Evolutionary conservation across 2,888 invertebrate genomes (phyloP), one percentile per base, ranked within the genome.

Genomic region (Trissolcus brochymenae): DNA sequence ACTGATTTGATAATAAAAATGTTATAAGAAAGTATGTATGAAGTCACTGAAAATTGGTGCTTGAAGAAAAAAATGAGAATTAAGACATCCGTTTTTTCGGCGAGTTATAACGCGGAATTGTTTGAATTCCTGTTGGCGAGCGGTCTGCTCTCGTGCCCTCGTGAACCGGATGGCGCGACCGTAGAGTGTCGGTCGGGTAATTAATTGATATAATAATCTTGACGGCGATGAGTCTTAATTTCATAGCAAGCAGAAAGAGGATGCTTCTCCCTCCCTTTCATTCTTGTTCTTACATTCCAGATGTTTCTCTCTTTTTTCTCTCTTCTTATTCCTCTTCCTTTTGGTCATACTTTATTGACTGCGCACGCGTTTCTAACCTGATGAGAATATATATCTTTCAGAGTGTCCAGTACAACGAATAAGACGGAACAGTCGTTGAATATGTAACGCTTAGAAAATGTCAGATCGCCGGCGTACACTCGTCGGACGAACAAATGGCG

Each of bases 201-300:
- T 85, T 85, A 85, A 85, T 85, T 85, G 82, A 83, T 84, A 83
- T 84, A 84, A 84, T 84, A 84, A 85, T 84, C 82, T 82, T 79
- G 84, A 82, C 82, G 81, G 82, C 77, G 79, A 35, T 35, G 35
- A 72, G 84, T 81, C 82, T 84, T 84, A 84, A 84, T 84, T 83
- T 84, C 81, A 80, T 79, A 81, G 79, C 67, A 80, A 79, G 81
- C 53, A 57, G 53, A 61, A 50, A 53, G 56, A 55, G 41, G 78
- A 64, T 62, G 61, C 43, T 67, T 43, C 57, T 62, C 54, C 43
- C 19, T 61, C 61, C 50, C 55, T 51, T 51, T 9, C 54, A 14
- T 56, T 71, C 57, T 65, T 54, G 53, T 65, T 59, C 64, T 59
- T 53, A 35, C 73, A 65, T 54, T 60, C 71, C 62, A 49, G 21